These are phyloP conservation scores for Pelobates cultripes DNA, from an alignment of 2,797 vertebrate species.

Conservation along the genomic window DNA sequence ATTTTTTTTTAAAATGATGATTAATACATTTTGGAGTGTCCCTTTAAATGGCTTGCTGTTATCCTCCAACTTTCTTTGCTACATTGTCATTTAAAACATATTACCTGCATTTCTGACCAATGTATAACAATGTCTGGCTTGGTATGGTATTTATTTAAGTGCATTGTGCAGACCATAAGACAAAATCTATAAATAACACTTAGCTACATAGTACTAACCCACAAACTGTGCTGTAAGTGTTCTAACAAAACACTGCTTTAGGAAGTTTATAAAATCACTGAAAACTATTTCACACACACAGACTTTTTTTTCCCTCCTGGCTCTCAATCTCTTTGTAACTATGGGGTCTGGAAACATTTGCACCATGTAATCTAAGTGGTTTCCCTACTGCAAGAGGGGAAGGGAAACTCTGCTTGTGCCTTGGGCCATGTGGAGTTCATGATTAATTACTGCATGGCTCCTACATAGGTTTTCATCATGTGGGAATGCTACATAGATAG, in stretches of 20 bases:
- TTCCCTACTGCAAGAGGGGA: background rate
- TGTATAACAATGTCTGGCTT: too few relatives aligned
- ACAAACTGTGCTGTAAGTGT: too few relatives aligned
- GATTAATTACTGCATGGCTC: constrained; percentile 7
- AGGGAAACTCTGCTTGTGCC: background rate
- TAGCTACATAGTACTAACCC: too few relatives aligned
- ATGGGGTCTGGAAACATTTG: constrained; percentile 5
- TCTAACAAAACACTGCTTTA: background rate
- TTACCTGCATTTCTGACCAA: too few relatives aligned
- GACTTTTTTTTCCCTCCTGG: background rate
- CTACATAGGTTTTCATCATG: background rate
- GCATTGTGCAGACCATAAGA: too few relatives aligned
- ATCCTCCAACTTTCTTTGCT: too few relatives aligned
- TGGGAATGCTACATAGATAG: background rate
- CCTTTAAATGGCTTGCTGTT: too few relatives aligned
- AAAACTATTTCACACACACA: background rate
- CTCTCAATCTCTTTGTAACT: background rate
- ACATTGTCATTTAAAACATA: too few relatives aligned
- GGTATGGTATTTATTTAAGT: too few relatives aligned
- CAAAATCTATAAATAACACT: too few relatives aligned
- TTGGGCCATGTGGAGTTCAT: constrained; percentile 14
- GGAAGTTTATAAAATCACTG: constrained; percentile 2
- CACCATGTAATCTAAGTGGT: background rate
- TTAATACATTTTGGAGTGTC: too few relatives aligned
- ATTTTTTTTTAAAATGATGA: too few relatives aligned